Conservation (phyloP, 2,797 vertebrate species). For the Gouania willdenowi region DNA sequence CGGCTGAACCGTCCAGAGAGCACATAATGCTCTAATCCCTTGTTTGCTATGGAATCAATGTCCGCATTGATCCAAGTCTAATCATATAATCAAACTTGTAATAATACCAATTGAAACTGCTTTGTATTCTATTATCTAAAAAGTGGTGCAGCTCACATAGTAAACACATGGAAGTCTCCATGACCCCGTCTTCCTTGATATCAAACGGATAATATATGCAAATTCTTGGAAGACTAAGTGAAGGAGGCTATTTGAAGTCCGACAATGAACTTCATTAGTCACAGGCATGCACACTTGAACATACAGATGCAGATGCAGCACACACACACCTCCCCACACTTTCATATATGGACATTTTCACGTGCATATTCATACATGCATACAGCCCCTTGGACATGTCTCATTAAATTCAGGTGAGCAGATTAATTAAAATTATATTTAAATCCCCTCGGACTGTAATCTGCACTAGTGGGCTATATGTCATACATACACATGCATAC, state of each 20-base stretch:
- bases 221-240: conserved; percentile 28
- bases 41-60: conserved; percentile 67
- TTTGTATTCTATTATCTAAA: conserved; percentile 41
- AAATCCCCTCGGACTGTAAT: conserved; percentile 62
- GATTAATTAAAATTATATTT: conserved; percentile 75
- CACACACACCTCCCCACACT: conserved; percentile 7
- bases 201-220: conserved; percentile 22
- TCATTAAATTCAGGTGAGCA: conserved; percentile 72
- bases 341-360: conserved; percentile 21
- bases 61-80: conserved; percentile 65
- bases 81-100: conserved; percentile 68
- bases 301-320: conserved; percentile 33
- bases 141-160: neutral
- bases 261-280: conserved; percentile 66
- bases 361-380: conserved; percentile 26
- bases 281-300: conserved; percentile 60
- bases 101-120: conserved; percentile 56
- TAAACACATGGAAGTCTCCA: conserved; percentile 10
- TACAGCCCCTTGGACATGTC: conserved; percentile 51
- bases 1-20: conserved; percentile 47
- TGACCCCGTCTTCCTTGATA: conserved; percentile 1
- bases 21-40: conserved; percentile 57
- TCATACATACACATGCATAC: conserved; percentile 16
- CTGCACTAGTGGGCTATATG: conserved; percentile 34
- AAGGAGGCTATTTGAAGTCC: conserved; percentile 55